These are phyloP conservation scores for Araneus ventricosus DNA, from an alignment of 1,140 invertebrate genomes.

Conservation along the genomic window DNA sequence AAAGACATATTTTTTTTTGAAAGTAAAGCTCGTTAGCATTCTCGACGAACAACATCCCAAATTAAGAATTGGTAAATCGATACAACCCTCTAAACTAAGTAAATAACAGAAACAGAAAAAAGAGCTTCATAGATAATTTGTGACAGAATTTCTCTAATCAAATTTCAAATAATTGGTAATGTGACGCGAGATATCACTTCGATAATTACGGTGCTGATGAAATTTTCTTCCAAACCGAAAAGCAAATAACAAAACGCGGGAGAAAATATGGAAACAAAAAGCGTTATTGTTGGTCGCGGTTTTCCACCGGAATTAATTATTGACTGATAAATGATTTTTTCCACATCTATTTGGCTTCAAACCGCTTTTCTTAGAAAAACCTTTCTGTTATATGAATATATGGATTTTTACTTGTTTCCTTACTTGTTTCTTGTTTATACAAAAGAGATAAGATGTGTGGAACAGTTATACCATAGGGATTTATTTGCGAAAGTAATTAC, in stretches of 20 bases:
- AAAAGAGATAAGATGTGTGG: not conserved
- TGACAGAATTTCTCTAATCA: slow-evolving; percentile 52
- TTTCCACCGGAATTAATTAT: slow-evolving; percentile 17
- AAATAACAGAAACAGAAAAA: slow-evolving; percentile 25
- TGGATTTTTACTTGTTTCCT: not conserved
- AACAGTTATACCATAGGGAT: not conserved
- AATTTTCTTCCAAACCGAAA: slow-evolving; percentile 24
- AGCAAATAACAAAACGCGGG: slow-evolving; percentile 16
- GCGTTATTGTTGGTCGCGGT: not conserved
- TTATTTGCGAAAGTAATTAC: not conserved
- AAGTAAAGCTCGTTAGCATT: not conserved
- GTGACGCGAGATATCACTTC: slow-evolving; percentile 24
- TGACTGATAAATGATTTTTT: not conserved
- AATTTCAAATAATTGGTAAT: slow-evolving; percentile 60
- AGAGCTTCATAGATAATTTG: slow-evolving; percentile 27
- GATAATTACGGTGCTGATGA: slow-evolving; percentile 43
- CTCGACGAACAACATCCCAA: not conserved
- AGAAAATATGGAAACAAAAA: slow-evolving; percentile 36
- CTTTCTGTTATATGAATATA: not conserved
- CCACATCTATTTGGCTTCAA: not conserved
- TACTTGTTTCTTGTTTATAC: not conserved
- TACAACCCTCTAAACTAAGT: slow-evolving; percentile 6
- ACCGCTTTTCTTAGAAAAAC: not conserved
- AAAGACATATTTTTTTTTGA: not conserved
- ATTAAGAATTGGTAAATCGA: slow-evolving; percentile 16